phyloP scores from a whole-genome alignment of 2,113 vertebrate genomes.

The Phylloscopus whistleri region DNA sequence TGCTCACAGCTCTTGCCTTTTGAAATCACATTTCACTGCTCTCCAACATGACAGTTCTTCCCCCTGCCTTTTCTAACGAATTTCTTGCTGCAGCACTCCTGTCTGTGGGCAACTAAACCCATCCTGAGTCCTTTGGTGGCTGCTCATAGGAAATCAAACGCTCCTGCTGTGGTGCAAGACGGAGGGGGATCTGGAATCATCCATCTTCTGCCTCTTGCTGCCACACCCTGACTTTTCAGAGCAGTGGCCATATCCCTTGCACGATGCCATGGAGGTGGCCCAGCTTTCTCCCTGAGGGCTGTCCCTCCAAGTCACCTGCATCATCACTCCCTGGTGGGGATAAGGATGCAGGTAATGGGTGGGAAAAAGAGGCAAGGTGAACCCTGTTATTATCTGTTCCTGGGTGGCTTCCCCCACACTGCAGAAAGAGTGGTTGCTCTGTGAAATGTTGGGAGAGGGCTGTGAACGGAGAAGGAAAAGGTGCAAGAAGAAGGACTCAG shows the following conservation, averaged over 20 bases:
- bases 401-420: not conserved
- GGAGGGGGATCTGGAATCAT: not conserved
- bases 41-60: not conserved
- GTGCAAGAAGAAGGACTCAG: not conserved
- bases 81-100: not conserved
- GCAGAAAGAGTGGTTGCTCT: not conserved
- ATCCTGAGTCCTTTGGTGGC: not conserved
- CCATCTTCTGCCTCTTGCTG: not conserved
- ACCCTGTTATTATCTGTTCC: not conserved
- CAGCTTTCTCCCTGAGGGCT: not conserved
- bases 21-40: not conserved
- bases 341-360: not conserved
- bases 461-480: constrained; percentile 15
- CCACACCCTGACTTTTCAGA: not conserved
- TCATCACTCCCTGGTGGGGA: not conserved
- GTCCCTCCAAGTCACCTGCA: not conserved
- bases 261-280: not conserved
- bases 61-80: not conserved
- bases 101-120: not conserved
- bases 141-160: not conserved
- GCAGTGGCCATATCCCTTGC: not conserved
- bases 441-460: not conserved
- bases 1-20: not conserved
- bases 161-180: accelerated
- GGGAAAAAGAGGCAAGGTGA: not conserved